phyloP scores from a whole-genome alignment of 23 tunicate genomes.

The Halocynthia roretzi region DNA sequence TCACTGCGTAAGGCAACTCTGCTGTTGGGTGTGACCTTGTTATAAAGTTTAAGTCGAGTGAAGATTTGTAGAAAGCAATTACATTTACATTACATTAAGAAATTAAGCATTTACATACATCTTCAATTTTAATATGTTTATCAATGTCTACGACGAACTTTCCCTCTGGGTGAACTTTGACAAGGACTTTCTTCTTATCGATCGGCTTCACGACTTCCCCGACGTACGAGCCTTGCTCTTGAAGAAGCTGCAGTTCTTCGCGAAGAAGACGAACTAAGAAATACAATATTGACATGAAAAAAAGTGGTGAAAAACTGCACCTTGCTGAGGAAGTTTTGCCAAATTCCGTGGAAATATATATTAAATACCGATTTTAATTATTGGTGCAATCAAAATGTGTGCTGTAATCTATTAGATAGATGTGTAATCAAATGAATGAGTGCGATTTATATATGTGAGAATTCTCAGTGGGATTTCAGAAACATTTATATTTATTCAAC shows the following conservation, averaged over 20 bases:
- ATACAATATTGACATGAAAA: not conserved
- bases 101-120: conserved; percentile 25
- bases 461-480: no score
- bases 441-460: no score
- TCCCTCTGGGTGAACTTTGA: conserved; percentile 96
- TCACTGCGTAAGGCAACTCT: conserved; percentile 89
- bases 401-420: no score
- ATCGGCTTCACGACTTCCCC: conserved; percentile 96
- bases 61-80: not conserved
- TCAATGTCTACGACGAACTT: conserved; percentile 96
- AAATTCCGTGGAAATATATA: no score
- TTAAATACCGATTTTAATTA: not conserved
- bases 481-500: no score
- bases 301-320: no score
- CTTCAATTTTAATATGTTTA: conserved; percentile 82
- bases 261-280: conserved; percentile 67
- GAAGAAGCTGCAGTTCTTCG: conserved; percentile 88
- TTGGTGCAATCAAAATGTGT: not conserved
- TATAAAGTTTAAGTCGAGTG: not conserved
- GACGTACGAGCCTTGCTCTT: conserved; percentile 93
- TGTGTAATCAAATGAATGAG: no score
- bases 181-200: conserved; percentile 88
- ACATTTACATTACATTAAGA: not conserved
- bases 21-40: conserved; percentile 63
- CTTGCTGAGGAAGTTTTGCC: no score